Percentiles rank a stretch among this genome's conserved stretches.
phyloP scores from a whole-genome alignment of 2,113 vertebrate genomes.

The Muscicapa adusta region DNA sequence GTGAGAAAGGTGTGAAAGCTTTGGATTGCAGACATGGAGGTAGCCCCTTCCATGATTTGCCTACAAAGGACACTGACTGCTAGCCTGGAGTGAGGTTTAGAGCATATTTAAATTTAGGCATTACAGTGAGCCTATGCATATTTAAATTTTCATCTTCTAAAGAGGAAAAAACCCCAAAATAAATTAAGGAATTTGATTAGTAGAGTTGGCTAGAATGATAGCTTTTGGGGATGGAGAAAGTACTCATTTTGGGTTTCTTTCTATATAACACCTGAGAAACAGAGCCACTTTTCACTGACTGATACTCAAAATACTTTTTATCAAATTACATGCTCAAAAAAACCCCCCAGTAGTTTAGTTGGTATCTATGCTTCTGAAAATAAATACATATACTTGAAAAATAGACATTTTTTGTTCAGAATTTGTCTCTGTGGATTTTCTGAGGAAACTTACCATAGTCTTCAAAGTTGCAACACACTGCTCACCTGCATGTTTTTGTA shows the following conservation, averaged over 20 bases:
- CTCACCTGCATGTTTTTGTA: not conserved
- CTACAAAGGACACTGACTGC: not conserved
- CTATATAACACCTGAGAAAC: not conserved
- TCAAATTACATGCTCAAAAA: not conserved
- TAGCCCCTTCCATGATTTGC: not conserved
- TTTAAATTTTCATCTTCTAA: not conserved
- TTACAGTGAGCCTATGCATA: not conserved
- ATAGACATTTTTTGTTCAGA: not conserved
- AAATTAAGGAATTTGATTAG: not conserved
- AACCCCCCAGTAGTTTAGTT: not conserved
- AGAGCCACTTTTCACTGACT: not conserved
- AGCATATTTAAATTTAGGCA: not conserved
- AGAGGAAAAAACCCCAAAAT: not conserved
- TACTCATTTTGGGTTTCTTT: not conserved
- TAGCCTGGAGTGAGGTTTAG: not conserved
- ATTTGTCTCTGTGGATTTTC: not conserved
- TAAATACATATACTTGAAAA: not conserved
- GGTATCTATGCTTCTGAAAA: not conserved
- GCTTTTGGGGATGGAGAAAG: not conserved
- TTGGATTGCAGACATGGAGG: accelerated
- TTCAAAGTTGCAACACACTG: not conserved
- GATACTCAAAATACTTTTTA: not conserved
- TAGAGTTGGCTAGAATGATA: not conserved
- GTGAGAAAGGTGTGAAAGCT: not conserved
- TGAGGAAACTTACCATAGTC: not conserved